Percentiles rank a stretch among this genome's conserved stretches.
phyloP scores from a whole-genome alignment of 2,888 invertebrate genomes.

The Drosophila imparisetae region DNA sequence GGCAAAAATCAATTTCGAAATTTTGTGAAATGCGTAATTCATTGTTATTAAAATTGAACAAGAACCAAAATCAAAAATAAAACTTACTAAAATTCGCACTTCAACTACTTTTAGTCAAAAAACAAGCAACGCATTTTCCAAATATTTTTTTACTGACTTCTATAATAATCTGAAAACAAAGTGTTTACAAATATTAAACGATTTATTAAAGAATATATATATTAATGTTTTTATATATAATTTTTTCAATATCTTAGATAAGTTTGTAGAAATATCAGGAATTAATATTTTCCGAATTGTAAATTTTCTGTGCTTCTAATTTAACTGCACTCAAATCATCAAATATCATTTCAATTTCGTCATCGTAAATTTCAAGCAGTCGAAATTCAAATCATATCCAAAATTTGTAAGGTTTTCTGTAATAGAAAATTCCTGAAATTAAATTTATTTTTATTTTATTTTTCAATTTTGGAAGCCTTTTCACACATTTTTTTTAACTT shows the following conservation, averaged over 20 bases:
- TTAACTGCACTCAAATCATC: background rate
- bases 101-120: background rate
- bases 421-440: background rate
- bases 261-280: background rate
- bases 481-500: background rate
- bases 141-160: background rate
- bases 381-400: background rate
- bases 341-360: background rate
- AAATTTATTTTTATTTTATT: background rate
- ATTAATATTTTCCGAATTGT: background rate
- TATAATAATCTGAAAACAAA: too few relatives aligned
- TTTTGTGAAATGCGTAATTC: background rate
- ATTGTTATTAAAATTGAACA: slow-evolving; percentile 2
- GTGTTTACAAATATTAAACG: too few relatives aligned
- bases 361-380: background rate
- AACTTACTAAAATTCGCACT: background rate
- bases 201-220: too few relatives aligned
- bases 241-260: background rate
- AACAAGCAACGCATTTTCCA: background rate
- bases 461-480: background rate
- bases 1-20: background rate
- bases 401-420: background rate
- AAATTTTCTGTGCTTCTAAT: background rate
- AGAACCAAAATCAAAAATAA: background rate
- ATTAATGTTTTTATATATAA: too few relatives aligned